phyloP scores from a whole-genome alignment of 2,888 invertebrate species.

The Piscicola geometra region DNA sequence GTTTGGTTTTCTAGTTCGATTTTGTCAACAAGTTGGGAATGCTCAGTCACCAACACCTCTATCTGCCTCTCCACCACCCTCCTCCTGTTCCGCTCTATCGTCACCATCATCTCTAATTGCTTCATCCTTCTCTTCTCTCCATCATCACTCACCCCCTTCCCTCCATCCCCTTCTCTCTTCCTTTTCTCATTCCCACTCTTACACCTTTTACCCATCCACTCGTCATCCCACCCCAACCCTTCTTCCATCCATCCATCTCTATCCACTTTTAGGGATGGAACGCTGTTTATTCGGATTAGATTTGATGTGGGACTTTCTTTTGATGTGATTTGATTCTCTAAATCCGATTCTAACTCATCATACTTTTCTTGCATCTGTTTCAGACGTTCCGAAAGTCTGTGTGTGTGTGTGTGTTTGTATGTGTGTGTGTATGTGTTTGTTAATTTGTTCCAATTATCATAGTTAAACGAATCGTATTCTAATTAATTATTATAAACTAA shows the following conservation, averaged over 20 bases:
- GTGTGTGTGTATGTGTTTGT: too few relatives aligned
- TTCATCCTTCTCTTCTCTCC: conserved; percentile 43
- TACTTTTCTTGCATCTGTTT: conserved; percentile 35
- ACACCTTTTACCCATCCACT: background rate
- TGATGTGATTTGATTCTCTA: background rate
- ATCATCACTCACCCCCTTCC: too few relatives aligned
- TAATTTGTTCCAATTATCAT: too few relatives aligned
- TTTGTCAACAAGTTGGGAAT: conserved; percentile 1
- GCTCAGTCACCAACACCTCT: conserved; percentile 18
- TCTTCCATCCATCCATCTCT: background rate
- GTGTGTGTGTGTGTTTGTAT: conserved; percentile 45
- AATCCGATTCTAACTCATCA: background rate
- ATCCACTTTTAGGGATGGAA: background rate
- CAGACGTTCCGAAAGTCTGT: conserved; percentile 49
- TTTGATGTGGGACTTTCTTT: background rate
- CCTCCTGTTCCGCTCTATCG: conserved; percentile 48
- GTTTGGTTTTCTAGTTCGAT: background rate
- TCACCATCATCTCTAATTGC: conserved; percentile 48
- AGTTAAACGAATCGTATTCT: too few relatives aligned
- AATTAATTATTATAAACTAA: too few relatives aligned
- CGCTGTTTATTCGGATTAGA: background rate
- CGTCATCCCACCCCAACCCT: background rate
- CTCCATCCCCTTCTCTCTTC: background rate
- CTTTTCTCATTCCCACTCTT: background rate
- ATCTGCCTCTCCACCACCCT: conserved; percentile 49